Base-by-base conservation (phyloP, 2,797 vertebrate genomes). In the Artibeus lituratus region DNA sequence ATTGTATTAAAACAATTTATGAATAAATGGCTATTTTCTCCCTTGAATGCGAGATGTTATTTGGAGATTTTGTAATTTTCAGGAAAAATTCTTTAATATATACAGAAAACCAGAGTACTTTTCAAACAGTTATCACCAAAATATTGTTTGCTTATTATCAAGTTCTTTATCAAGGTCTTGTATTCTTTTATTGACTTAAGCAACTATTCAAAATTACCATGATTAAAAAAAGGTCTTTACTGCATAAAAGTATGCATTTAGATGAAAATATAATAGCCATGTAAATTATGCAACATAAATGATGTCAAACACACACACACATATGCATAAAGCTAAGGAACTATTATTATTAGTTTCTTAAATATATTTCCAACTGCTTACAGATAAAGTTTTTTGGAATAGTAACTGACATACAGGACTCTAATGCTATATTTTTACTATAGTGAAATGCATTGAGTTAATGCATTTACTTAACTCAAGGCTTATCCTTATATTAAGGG, bases 11-110 rank as follows among this genome's bases (percentile, higher is more conserved):
- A 70, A 78, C 32, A 39, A 82, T 19, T 57, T 74, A 69, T 88
- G 29, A 94, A 87, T 9, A 90, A 93, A 85, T 67, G 51, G 18
- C 81, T 94, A 39, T 84, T 91, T 94, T 85, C 37, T 73, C 42
- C 53, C 14, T 93, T 32, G 67, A 74, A n/a, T 65, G 37, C 29
- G 83, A 89, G 35, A 37, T 90, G 35, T 73, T 95, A 39, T 82
- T 93, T 78, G 57, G 37, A 53, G 69, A 15, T 77, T 73, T 44
- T 80, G 26, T 87, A 39, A 92, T 55, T 87, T 94, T 73, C 47
- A 90, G 32, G 67, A 15, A 39, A 90, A 89, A 62, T 49, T 53
- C 15, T 44, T 51, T 80, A 57, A 65, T 86, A 37, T 59, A 86
- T 9, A 49, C 11, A 84, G 67, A 82, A 91, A 84, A 67, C 14